These are phyloP conservation scores for Mormyrus hasselquistii DNA, from an alignment of 2,797 vertebrate species.

Conservation along the genomic window DNA sequence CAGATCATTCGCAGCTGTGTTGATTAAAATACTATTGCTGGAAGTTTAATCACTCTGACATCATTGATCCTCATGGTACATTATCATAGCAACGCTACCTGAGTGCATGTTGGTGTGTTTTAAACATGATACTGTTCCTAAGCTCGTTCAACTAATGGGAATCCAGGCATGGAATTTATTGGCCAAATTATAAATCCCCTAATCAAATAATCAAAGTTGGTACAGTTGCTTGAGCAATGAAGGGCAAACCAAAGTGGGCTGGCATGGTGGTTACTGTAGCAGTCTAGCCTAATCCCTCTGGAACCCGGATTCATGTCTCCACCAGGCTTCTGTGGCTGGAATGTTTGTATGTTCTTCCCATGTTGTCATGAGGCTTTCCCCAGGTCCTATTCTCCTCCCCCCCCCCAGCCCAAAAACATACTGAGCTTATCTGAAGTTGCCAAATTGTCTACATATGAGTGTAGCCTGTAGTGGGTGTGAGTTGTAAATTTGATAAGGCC, in stretches of 20 bases:
- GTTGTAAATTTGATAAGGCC: not conserved
- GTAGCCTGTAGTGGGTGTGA: not conserved
- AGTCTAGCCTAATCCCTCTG: not conserved
- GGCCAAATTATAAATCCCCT: not conserved
- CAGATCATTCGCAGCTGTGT: not conserved
- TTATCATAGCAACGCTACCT: not conserved
- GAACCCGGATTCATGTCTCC: not conserved
- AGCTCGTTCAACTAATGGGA: not conserved
- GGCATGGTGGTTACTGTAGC: not conserved
- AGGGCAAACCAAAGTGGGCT: not conserved
- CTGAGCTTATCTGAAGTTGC: not conserved
- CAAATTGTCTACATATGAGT: not conserved
- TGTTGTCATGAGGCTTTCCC: not conserved
- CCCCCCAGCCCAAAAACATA: not conserved
- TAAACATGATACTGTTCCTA: not conserved
- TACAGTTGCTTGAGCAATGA: not conserved
- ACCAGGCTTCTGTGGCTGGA: not conserved
- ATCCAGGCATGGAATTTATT: not conserved
- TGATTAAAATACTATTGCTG: not conserved
- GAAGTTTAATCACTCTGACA: not conserved
- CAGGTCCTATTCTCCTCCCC: not conserved
- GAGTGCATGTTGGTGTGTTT: not conserved
- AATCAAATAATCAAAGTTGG: not conserved
- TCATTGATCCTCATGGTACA: not conserved
- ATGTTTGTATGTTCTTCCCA: not conserved